Conservation (phyloP, 2,113 vertebrate genomes). For the Phodopus roborovskii region DNA sequence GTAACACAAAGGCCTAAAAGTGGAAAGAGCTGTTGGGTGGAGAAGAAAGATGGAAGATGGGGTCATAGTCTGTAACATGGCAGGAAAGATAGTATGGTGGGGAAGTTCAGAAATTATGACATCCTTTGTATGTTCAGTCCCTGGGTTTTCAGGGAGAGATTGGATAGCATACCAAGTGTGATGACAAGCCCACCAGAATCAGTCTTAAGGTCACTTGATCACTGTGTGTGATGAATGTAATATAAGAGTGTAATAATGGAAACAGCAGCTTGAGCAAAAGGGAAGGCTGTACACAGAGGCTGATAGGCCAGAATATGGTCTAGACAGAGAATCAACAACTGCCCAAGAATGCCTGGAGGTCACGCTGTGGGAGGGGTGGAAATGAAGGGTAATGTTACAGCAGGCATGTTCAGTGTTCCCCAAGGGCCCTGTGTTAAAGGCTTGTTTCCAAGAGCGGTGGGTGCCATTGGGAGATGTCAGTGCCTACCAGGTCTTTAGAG, state of each 20-base stretch:
- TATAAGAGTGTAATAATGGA: neutral
- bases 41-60: neutral
- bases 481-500: neutral
- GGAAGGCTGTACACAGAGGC: neutral
- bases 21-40: neutral
- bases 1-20: neutral
- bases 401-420: neutral
- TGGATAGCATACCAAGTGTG: neutral
- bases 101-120: neutral
- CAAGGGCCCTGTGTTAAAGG: neutral
- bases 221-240: neutral
- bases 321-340: neutral
- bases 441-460: neutral
- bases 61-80: neutral
- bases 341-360: neutral
- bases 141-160: neutral
- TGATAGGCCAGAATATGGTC: neutral
- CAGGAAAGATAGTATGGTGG: neutral
- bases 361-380: too few species aligned
- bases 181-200: neutral
- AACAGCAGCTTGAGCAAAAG: neutral
- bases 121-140: fast-evolving
- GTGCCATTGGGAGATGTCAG: too few species aligned
- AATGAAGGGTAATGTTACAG: neutral
- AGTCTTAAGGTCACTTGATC: neutral